Evolutionary conservation across 2,113 vertebrate genomes (phyloP).

Genomic region (Onychostruthus taczanowskii): DNA sequence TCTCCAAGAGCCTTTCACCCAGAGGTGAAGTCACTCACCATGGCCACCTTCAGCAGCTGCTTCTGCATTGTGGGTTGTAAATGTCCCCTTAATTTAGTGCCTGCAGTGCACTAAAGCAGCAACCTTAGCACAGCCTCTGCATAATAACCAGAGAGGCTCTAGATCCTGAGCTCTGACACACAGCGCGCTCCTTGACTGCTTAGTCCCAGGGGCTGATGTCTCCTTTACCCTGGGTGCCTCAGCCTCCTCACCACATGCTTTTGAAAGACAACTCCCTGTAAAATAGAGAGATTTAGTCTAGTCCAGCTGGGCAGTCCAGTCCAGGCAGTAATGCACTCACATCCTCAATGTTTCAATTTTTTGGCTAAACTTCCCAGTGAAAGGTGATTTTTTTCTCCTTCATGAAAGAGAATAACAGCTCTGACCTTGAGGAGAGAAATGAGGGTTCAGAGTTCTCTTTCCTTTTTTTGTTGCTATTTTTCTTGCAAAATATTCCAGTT

Average conservation of each 20-base stretch:
- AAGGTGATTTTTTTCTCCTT: background rate
- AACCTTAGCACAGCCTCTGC: conserved; percentile 42
- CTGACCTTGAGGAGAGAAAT: conserved; percentile 68
- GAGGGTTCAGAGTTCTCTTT: conserved; percentile 21
- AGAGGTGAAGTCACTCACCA: background rate
- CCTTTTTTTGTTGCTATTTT: conserved; percentile 30
- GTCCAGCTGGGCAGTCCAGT: conserved; percentile 38
- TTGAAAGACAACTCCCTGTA: conserved; percentile 30
- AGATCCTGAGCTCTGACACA: background rate
- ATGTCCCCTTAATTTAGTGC: conserved; percentile 62
- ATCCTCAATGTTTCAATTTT: conserved; percentile 53
- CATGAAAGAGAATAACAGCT: conserved; percentile 1
- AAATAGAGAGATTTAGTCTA: conserved; percentile 53
- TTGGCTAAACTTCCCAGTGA: conserved; percentile 15
- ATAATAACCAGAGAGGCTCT: conserved; percentile 15
- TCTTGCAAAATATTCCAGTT: conserved; percentile 64
- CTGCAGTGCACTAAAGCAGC: conserved; percentile 62
- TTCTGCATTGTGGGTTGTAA: conserved; percentile 54
- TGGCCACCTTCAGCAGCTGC: conserved; percentile 38
- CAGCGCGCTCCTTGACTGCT: background rate
- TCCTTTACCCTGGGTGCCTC: background rate
- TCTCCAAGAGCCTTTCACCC: background rate
- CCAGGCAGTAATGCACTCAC: background rate
- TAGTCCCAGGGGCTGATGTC: background rate
- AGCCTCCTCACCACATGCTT: background rate